A percentile compares a stretch with the other conserved stretches of the same genome.
Conservation (phyloP, 2,797 vertebrate species). For the Holocentrus rufus region DNA sequence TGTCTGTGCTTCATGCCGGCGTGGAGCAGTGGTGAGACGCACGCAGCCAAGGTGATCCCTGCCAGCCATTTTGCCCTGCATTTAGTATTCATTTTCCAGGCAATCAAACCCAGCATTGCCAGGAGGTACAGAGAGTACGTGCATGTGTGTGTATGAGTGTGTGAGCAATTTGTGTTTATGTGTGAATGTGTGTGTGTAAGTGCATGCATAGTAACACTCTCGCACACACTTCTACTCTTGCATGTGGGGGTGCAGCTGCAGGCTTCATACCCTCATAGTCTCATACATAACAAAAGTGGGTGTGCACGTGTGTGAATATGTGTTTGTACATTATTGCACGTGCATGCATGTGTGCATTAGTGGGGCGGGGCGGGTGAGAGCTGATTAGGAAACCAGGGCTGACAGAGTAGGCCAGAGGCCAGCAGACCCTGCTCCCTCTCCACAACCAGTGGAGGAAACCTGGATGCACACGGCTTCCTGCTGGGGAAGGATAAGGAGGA, state of each 20-base stretch:
- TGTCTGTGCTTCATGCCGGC: conserved; percentile 46
- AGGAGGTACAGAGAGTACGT: conserved; percentile 49
- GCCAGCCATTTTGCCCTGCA: conserved; percentile 77
- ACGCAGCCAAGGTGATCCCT: conserved; percentile 74
- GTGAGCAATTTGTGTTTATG: too few relatives aligned
- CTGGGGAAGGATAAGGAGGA: conserved; percentile 66
- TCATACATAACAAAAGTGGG: conserved; percentile 44
- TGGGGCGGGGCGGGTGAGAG: too few relatives aligned
- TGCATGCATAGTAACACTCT: conserved; percentile 7
- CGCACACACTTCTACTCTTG: conserved; percentile 26
- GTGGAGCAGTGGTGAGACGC: conserved; percentile 51
- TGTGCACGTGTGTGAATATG: conserved; percentile 24
- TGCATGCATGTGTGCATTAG: conserved; percentile 51
- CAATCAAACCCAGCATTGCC: conserved; percentile 73
- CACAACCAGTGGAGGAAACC: conserved; percentile 59
- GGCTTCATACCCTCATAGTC: conserved; percentile 49
- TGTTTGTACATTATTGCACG: conserved; percentile 52
- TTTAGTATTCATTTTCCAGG: conserved; percentile 81
- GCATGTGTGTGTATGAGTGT: background rate
- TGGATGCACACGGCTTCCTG: conserved; percentile 70
- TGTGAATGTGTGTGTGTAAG: conserved; percentile 19
- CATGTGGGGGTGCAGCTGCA: conserved; percentile 40
- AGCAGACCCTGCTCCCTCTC: conserved; percentile 52
- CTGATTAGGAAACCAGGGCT: conserved; percentile 65
- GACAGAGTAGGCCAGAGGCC: conserved; percentile 68